These are phyloP conservation scores for Eupithecia subumbrata DNA, from an alignment of 2,888 invertebrate species.

Conservation along the genomic window DNA sequence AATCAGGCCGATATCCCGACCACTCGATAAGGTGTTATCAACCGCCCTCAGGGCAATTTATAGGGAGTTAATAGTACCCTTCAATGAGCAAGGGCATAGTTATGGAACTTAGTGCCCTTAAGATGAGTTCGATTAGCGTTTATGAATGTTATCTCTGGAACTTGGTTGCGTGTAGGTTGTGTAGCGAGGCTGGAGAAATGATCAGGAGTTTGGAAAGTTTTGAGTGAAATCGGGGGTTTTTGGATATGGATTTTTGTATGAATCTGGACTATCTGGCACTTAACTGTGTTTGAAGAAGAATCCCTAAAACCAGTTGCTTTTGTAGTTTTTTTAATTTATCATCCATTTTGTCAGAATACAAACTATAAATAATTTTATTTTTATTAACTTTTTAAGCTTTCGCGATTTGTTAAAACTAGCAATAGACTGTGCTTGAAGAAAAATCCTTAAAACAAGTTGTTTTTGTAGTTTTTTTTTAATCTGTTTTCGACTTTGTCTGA, in stretches of 20 bases:
- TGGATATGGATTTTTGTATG: background rate
- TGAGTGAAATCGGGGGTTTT: background rate
- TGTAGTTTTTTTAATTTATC: no score
- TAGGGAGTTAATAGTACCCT: constrained; percentile 75
- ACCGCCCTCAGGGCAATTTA: constrained; percentile 71
- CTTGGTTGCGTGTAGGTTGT: constrained; percentile 22
- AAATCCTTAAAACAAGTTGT: no score
- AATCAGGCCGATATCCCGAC: constrained; percentile 68
- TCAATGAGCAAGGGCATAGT: constrained; percentile 55
- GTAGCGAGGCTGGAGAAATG: constrained; percentile 1
- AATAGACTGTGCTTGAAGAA: no score
- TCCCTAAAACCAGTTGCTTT: background rate
- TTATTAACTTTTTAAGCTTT: no score
- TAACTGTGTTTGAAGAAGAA: background rate
- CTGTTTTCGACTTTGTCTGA: no score
- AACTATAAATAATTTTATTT: no score
- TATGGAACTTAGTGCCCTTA: constrained; percentile 38
- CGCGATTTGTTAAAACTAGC: no score
- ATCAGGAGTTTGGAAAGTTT: background rate
- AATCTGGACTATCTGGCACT: background rate
- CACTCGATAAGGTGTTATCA: constrained; percentile 79
- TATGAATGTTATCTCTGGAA: constrained; percentile 36
- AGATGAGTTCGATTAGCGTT: constrained; percentile 46
- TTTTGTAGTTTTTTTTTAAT: no score
- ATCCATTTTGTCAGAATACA: no score